Evolutionary conservation across 2,888 invertebrate genomes (phyloP).

Genomic region (Troides oblongomaculatus): DNA sequence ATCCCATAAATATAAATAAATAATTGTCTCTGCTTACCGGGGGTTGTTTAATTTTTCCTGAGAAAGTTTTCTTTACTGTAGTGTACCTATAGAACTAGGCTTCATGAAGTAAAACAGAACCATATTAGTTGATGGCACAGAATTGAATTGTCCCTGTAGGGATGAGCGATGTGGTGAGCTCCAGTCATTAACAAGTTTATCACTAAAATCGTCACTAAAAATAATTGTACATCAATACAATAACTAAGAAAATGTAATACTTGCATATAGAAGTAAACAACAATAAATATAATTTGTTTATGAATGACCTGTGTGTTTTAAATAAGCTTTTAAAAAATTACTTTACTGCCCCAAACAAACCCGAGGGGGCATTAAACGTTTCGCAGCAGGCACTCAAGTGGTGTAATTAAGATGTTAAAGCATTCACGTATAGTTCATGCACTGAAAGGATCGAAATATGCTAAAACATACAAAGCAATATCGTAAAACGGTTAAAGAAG

Average conservation of each 20-base stretch:
- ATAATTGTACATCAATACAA: neutral
- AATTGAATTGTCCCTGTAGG: no score
- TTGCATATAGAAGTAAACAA: neutral
- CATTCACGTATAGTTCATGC: slow-evolving; percentile 43
- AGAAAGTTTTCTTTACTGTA: no score
- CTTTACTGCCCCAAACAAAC: slow-evolving; percentile 17
- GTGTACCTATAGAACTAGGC: no score
- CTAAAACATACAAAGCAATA: slow-evolving; percentile 15
- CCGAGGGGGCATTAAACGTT: slow-evolving; percentile 24
- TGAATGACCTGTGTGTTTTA: slow-evolving; percentile 8
- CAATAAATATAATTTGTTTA: neutral
- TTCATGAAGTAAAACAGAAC: no score
- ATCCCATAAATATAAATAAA: no score
- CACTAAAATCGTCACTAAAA: neutral
- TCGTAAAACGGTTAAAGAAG: slow-evolving; percentile 5
- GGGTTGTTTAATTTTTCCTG: no score
- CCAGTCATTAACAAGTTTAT: no score
- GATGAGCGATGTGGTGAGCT: no score
- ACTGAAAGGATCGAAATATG: slow-evolving; percentile 13
- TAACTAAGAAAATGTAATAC: neutral
- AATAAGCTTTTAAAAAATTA: slow-evolving; percentile 27
- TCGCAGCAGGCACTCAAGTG: slow-evolving; percentile 45
- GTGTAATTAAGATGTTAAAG: slow-evolving; percentile 65
- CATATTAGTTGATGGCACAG: no score
- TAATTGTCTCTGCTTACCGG: no score